Evolutionary conservation across 2,797 vertebrate genomes (phyloP).

Genomic region (Gastrophryne carolinensis): DNA sequence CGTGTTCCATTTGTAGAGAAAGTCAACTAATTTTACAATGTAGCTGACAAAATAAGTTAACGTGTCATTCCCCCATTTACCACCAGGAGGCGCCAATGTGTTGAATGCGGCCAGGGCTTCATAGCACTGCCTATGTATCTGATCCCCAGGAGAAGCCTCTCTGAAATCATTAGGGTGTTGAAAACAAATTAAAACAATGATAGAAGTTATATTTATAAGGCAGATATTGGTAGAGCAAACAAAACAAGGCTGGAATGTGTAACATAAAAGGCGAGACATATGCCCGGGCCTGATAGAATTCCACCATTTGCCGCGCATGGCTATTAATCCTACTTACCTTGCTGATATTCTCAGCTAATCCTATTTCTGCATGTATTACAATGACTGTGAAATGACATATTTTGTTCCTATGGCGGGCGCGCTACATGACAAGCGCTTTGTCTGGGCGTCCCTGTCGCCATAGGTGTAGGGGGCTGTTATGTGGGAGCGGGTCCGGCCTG

Average conservation of each 20-base stretch:
- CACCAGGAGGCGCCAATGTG: constrained; percentile 26
- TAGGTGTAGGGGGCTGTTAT: constrained; percentile 54
- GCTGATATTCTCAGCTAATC: constrained; percentile 64
- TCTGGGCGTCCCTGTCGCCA: constrained; percentile 53
- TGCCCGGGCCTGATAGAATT: constrained; percentile 49
- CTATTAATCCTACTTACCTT: constrained; percentile 71
- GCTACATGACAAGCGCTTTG: constrained; percentile 37
- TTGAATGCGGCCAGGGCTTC: neutral
- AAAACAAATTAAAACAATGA: constrained; percentile 53
- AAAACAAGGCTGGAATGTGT: constrained; percentile 30
- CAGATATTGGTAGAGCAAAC: constrained; percentile 46
- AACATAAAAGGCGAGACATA: constrained; percentile 42
- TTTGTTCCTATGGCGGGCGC: constrained; percentile 54
- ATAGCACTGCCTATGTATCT: neutral
- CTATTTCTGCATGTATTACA: constrained; percentile 61
- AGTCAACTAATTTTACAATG: no score
- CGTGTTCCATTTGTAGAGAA: no score
- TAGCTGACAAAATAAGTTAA: no score
- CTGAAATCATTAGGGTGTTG: constrained; percentile 53
- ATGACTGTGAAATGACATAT: constrained; percentile 56
- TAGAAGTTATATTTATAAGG: constrained; percentile 51
- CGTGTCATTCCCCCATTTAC: no score
- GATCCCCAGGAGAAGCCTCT: neutral
- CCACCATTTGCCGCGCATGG: constrained; percentile 56
- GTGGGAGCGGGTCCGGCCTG: constrained; percentile 53